Evolutionary conservation across 1,140 invertebrate genomes (phyloP).

Genomic region (Meteorus sp.): DNA sequence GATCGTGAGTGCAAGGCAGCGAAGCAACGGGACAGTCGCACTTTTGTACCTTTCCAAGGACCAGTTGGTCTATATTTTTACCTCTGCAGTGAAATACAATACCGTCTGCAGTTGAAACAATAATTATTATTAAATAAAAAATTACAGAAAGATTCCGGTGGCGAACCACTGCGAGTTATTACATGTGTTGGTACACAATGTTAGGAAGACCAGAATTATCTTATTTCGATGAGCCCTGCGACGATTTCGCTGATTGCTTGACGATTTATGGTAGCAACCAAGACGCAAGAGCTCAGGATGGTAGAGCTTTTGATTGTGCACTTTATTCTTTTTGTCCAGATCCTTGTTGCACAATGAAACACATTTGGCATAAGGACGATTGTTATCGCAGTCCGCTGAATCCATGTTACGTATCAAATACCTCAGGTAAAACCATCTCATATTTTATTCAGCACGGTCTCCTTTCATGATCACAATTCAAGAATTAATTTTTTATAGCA

Average conservation of each 20-base stretch:
- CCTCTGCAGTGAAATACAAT: neutral
- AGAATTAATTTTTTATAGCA: conserved; percentile 27
- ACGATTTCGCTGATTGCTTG: conserved; percentile 65
- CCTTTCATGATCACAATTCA: neutral
- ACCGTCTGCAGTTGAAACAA: neutral
- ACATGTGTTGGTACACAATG: conserved; percentile 70
- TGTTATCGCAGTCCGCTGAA: conserved; percentile 52
- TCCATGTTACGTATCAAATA: conserved; percentile 55
- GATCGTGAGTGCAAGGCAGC: conserved; percentile 58
- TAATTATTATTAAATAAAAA: no score
- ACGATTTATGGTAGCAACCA: conserved; percentile 49
- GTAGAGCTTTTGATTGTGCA: conserved; percentile 62
- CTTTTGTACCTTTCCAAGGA: conserved; percentile 61
- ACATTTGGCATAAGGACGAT: conserved; percentile 45
- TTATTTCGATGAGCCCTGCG: conserved; percentile 61
- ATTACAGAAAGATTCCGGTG: conserved; percentile 63
- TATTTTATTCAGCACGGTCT: no score
- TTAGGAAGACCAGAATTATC: conserved; percentile 56
- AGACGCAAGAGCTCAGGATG: conserved; percentile 63
- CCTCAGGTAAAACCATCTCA: no score
- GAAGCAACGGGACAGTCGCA: conserved; percentile 50
- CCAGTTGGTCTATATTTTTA: conserved; percentile 43
- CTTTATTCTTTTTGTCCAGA: conserved; percentile 70
- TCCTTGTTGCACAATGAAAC: conserved; percentile 63
- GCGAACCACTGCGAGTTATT: conserved; percentile 66